Base-by-base conservation (phyloP, 2,797 vertebrate species). In the Macrochelys suwanniensis region DNA sequence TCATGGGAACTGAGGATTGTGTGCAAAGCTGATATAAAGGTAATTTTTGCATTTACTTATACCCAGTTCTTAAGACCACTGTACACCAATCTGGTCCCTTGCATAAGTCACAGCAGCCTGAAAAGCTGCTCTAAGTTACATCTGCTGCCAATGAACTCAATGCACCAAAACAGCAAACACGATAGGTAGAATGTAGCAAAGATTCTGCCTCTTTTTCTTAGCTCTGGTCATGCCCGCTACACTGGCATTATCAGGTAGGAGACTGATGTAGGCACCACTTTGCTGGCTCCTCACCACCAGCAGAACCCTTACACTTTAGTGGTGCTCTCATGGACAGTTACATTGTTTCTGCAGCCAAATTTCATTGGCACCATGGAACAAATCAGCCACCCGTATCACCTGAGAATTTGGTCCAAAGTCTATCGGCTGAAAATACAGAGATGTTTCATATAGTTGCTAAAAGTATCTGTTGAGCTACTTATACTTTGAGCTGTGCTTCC, bases 11-110 rank as follows among this genome's bases (percentile, higher is more conserved):
- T 76, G 71, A 76, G 6, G 26, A 47, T 47, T 28, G 12, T 47
- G 37, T 47, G 7, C 42, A 76, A 47, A 45, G 23, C 3, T 74
- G 9, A 71, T 71, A 11, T 74, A 65, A n/a, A 37, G 42, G 19
- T 76, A 6, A 13, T 45, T 76, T 47, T 76, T 47, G 12, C 25
- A 76, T 47, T n/a, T n/a, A n/a, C n/a, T n/a, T n/a, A n/a, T 33
- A 71, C 5, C 11, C 5, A 3, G 57, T 9, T 1, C 5, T 5
- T 94, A 79, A 5, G 3, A 82, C 23, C 68, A 89, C 12, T 21
- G 23, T 0, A 0, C n/a, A 5, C 4, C 11, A 83, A 33, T 57
- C 6, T 45, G 37, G 37, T 1, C 37, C 50, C 19, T 11, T 9
- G 47, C 88, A 37, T 5, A 45, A 19, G 0, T 47, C 47, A 16